Evolutionary conservation across 2,888 invertebrate species (phyloP), one percentile per base, ranked within the genome.

Genomic region (Alloplasta piceator): DNA sequence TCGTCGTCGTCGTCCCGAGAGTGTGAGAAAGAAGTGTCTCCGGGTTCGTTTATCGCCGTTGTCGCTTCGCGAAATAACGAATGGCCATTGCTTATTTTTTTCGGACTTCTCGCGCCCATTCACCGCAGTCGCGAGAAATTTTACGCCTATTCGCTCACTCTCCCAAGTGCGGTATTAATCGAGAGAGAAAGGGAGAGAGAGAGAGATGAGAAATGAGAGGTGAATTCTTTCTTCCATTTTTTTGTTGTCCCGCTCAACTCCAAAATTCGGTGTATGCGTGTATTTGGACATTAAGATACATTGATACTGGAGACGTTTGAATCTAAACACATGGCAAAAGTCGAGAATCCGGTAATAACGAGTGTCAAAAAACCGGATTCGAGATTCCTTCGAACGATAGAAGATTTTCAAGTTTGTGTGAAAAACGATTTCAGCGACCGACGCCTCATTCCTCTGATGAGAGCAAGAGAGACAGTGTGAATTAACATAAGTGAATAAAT

Each of bases 21-120:
- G 82, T 83, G 84, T 84, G 84, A 84, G 84, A 84, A 84, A 78
- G 81, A 83, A 71, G 68, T 79, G 76, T 81, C 77, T 75, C 63
- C 55, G 52, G 73, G 61, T 75, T 66, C 63, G 58, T 75, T 67
- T 43, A 74, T 78, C 67, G 70, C 61, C 4, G 12, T 52, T 26
- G 52, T 64, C 50, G 72, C 63, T 50, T 41, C 14, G 67, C 48
- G 71, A 70, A 68, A 78, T 82, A 75, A 82, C 67, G 75, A 82
- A 82, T 82, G 78, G 78, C 60, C n/a, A 1, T 50, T 58, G 39
- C n/a, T 16, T 48, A n/a, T 72, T 67, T 70, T 61, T 61, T 48
- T 72, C 48, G 46, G 6, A 10, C 36, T 63, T 66, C 26, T 75
- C 43, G 71, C 67, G 58, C 71, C 55, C 78, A 71, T 74, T 78